These are phyloP conservation scores for Mimachlamys varia DNA, from an alignment of 2,888 invertebrate species.

Conservation along the genomic window DNA sequence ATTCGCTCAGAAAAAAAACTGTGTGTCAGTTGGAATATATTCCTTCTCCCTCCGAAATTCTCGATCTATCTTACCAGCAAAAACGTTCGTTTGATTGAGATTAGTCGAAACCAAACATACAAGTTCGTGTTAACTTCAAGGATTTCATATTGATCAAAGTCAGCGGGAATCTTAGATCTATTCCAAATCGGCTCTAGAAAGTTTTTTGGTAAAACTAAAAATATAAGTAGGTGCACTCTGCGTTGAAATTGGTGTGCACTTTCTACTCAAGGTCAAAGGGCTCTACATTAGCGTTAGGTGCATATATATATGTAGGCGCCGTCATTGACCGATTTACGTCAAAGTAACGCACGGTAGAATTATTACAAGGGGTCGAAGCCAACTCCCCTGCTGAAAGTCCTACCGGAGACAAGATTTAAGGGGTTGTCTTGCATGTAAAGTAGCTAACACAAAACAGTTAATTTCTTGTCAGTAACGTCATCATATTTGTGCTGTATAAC, in stretches of 20 bases:
- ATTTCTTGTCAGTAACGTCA: background rate
- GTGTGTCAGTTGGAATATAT: background rate
- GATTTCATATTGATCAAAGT: constrained; percentile 4
- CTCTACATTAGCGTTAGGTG: background rate
- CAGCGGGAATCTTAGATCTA: background rate
- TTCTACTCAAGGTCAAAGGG: background rate
- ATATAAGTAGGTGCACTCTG: background rate
- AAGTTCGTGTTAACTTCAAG: background rate
- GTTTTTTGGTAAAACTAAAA: background rate
- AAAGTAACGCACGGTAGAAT: background rate
- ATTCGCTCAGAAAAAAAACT: no score
- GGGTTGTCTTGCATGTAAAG: background rate
- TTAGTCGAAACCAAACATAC: background rate
- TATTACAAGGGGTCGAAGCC: background rate
- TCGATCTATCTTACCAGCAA: background rate
- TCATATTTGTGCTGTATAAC: background rate
- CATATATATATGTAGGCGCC: background rate
- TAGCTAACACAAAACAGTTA: background rate
- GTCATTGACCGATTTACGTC: background rate
- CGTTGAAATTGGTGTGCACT: background rate
- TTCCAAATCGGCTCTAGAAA: background rate
- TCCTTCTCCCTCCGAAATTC: background rate
- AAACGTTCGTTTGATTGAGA: background rate
- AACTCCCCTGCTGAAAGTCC: background rate
- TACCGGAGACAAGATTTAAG: background rate